Base-by-base conservation (phyloP, 1,140 invertebrate species). In the Penaeus indicus region DNA sequence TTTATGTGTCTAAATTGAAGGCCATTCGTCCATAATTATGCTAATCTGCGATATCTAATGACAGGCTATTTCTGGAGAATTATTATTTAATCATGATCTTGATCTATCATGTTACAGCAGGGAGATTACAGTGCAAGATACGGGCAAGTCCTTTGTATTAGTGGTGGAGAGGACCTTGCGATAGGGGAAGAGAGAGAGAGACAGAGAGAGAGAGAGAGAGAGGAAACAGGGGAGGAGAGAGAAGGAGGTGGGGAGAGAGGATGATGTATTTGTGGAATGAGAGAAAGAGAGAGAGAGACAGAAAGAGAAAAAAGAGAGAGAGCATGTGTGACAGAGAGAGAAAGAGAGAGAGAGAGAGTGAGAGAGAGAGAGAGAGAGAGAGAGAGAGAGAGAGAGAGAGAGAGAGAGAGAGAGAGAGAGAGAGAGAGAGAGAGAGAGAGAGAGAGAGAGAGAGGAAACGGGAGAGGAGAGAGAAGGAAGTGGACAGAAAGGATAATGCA, bases 1-100 rank as follows among this genome's bases (percentile, higher is more conserved):
- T 85, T 85, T 85, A 85, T 77, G 83, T 85, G 83, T 47, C 69
- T 75, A 85, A 85, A 85, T 85, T 85, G 83, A 85, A 85, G 83
- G 83, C 64, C 67, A 85, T 75, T 75, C 69, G 83, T 42, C 22
- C 69, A 85, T 85, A 85, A 85, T 85, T 85, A 85, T 85, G 83
- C 72, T 85, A 85, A 85, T 85, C 83, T 85, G 32, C 38, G 83
- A 67, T 25, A 75, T 85, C 83, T 85, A 85, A 85, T 85, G 83
- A 62, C 47, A 61, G 83, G 83, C 83, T 85, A 60, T 25, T 75
- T 47, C 10, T 38, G 42, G 27, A 22, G 54, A 85, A 25, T 77
- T 85, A 77, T 85, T 85, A 67, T 38, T 75, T 77, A 75, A 85
- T 61, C 42, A 69, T 54, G 83, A 60, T 85, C 69, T 21, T 61